A percentile compares a stretch with the other conserved stretches of the same genome.
Conservation (phyloP, 37 sponge, comb jelly and placozoan genomes). For the Beroe forskalii region DNA sequence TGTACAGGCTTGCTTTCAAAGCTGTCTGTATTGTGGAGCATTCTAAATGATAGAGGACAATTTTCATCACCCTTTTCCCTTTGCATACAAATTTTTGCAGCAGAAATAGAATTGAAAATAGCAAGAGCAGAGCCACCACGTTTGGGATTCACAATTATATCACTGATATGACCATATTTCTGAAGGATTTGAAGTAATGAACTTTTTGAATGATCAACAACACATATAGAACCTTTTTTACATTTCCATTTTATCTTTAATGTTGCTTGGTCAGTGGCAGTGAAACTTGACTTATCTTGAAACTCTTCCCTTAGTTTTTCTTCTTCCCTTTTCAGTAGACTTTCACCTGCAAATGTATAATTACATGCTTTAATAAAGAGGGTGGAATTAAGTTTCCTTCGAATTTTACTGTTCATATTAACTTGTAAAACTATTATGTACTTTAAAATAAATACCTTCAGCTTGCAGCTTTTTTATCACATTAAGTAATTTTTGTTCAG, state of each 20-base stretch:
- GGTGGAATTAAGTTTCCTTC: no score
- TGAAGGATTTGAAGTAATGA: not conserved
- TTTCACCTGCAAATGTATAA: constrained; percentile 55
- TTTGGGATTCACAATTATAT: constrained; percentile 27
- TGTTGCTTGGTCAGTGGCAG: constrained; percentile 6
- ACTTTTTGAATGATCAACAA: not conserved
- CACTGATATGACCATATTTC: constrained; percentile 47
- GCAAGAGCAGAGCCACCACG: constrained; percentile 45
- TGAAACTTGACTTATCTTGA: not conserved
- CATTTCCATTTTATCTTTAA: constrained; percentile 53
- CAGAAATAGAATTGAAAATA: constrained; percentile 36
- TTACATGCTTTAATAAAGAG: no score
- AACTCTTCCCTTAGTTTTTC: constrained; percentile 45
- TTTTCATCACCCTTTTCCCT: constrained; percentile 10
- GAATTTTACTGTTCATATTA: no score
- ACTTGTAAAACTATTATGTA: no score
- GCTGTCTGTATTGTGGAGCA: constrained; percentile 14
- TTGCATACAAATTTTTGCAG: constrained; percentile 55
- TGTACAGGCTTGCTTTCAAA: no score
- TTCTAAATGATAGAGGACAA: constrained; percentile 36
- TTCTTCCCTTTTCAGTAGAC: constrained; percentile 26
- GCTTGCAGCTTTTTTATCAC: constrained; percentile 37
- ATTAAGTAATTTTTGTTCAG: not conserved
- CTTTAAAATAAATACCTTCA: not conserved
- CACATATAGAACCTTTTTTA: not conserved